Evolutionary conservation across 2,113 vertebrate genomes (phyloP).

Genomic region (Clarias macrocephalus): DNA sequence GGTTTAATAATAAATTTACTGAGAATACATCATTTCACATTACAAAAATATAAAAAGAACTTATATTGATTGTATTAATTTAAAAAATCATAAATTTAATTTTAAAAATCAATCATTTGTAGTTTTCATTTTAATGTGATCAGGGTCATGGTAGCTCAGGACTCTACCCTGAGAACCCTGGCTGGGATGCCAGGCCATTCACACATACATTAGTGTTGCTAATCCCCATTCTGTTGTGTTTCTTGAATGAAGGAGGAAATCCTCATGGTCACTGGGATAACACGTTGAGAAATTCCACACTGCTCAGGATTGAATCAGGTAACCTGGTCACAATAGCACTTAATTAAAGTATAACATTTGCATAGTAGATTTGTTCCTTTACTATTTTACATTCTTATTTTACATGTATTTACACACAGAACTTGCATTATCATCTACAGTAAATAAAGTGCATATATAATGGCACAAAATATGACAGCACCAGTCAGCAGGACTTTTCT

Average conservation of each 20-base stretch:
- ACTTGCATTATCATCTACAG: not conserved
- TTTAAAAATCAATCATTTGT: not conserved
- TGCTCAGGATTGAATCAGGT: not conserved
- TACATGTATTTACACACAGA: not conserved
- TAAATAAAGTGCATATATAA: not conserved
- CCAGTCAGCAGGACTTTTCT: not conserved
- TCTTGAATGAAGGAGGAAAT: not conserved
- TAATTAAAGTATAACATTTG: not conserved
- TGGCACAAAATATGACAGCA: constrained; percentile 11
- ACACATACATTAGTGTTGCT: not conserved
- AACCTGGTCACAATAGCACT: not conserved
- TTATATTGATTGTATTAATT: not conserved
- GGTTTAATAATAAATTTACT: not conserved
- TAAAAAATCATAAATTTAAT: not conserved
- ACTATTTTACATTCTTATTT: not conserved
- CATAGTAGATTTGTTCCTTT: not conserved
- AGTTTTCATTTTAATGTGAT: not conserved
- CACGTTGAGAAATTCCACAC: not conserved
- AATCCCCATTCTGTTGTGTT: not conserved
- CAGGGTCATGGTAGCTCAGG: not conserved
- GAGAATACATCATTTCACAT: not conserved
- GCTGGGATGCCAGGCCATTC: not conserved
- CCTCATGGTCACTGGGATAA: not conserved
- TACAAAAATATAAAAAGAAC: not conserved
- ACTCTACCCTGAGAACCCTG: not conserved